Conservation (phyloP, 2,888 invertebrate genomes). For the Calameuta pallipes region DNA sequence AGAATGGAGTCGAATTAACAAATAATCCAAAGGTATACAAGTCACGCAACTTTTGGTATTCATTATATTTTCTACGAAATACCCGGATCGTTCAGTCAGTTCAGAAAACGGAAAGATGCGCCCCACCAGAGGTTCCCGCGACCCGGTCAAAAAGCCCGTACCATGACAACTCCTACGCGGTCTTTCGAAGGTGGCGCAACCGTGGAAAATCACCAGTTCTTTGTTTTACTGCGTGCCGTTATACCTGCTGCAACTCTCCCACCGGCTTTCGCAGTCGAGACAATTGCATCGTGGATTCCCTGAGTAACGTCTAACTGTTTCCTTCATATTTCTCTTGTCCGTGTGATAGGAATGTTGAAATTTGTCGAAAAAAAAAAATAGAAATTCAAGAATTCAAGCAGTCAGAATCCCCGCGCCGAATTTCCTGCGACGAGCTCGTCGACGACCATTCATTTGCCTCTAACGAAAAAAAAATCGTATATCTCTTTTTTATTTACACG, state of each 20-base stretch:
- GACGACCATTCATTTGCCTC: not conserved
- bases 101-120: not conserved
- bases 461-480: not conserved
- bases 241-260: constrained; percentile 44
- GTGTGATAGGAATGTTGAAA: not conserved
- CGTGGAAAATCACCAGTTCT: constrained; percentile 40
- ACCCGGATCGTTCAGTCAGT: not conserved
- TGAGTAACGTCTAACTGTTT: not conserved
- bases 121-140: not conserved
- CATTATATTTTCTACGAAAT: not conserved
- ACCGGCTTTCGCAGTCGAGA: constrained; percentile 25
- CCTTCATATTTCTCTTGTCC: not conserved
- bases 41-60: not conserved
- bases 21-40: not conserved
- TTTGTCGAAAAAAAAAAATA: not conserved
- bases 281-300: not conserved
- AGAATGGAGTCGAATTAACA: constrained; percentile 5
- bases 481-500: not conserved
- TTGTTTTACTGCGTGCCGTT: constrained; percentile 43
- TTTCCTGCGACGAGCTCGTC: not conserved
- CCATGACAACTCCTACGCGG: constrained; percentile 41
- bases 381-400: not conserved
- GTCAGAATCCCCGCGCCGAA: not conserved
- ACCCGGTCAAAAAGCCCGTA: constrained; percentile 1
- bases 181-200: constrained; percentile 34